Base-by-base conservation (phyloP, 2,888 invertebrate genomes). In the Conchocele bisecta region DNA sequence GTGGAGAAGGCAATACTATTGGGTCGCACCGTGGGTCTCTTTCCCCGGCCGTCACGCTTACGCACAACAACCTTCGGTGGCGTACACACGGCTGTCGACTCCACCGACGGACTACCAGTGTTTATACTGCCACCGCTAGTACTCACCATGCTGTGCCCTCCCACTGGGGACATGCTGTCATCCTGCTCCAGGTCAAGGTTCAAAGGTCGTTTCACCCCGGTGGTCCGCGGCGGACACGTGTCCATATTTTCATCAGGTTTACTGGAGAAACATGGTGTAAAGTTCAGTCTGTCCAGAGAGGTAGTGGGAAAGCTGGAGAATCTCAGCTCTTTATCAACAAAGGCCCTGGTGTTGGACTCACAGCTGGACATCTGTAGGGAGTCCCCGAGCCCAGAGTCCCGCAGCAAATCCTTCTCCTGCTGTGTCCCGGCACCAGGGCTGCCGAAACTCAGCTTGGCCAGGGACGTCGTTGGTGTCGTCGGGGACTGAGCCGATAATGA, bases 1-100 rank as follows among this genome's bases (percentile, higher is more conserved):
- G 86, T 83, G 13, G 89, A 89, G 75, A 89, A 89, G 24, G 90
- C 89, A 77, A 90, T 90, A 81, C 89, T 89, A 80, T 88, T 89
- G 20, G 90, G 90, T 59, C 90, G 73, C 42, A 86, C 87, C 50
- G 85, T 66, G 11, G 85, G 83, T 41, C 87, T 79, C 68, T 88
- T 89, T 41, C 85, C 84, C 56, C 83, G 83, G 51, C 81, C 82
- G 59, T 89, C 89, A 35, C 85, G 81, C 50, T 87, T 87, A 46
- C 89, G 73, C 37, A 87, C 70, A 20, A 82, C 84, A 15, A 87
- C 87, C 53, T 86, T 83, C 56, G 73, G 51, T 11, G 69, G 60
- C 39, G 59, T 73, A 17, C 50, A 53, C 20, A 29, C 44, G 41
- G 71, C 58, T 41, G 79, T 71, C 5, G 83, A 69, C 13, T 82